Conservation (phyloP, 2,888 invertebrate genomes). For the Neocrepidodera transversa region DNA sequence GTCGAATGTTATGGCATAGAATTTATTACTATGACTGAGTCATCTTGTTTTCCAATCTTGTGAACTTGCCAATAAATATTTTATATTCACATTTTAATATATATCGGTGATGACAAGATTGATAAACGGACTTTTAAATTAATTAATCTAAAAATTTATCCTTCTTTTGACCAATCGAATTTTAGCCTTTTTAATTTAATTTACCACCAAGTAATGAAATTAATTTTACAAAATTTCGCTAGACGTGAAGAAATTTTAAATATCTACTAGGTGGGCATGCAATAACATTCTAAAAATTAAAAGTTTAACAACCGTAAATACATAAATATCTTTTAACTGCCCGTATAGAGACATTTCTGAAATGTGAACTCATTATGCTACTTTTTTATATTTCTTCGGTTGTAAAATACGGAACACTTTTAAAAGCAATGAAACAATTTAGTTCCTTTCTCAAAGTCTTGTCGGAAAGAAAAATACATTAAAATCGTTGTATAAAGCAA, state of each 20-base stretch:
- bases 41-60: constrained; percentile 18
- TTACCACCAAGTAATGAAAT: no score
- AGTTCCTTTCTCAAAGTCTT: constrained; percentile 22
- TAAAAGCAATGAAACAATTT: constrained; percentile 24
- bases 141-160: no score
- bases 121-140: no score
- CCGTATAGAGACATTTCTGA: constrained; percentile 11
- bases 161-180: no score
- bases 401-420: constrained; percentile 22
- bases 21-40: constrained; percentile 22
- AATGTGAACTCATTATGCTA: constrained; percentile 23
- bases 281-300: background rate
- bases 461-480: constrained; percentile 26
- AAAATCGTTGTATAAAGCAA: constrained; percentile 22
- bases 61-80: constrained; percentile 7
- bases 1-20: constrained; percentile 13
- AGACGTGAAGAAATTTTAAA: background rate
- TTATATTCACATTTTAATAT: constrained; percentile 2
- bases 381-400: constrained; percentile 18
- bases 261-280: background rate
- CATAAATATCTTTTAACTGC: constrained; percentile 9
- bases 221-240: background rate
- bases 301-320: constrained; percentile 10
- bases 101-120: background rate
- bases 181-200: no score